Percentiles rank a stretch among this genome's conserved stretches.
Evolutionary conservation across 37 sponge, comb jelly and placozoan species (phyloP).

Genomic region (Crambe crambe): DNA sequence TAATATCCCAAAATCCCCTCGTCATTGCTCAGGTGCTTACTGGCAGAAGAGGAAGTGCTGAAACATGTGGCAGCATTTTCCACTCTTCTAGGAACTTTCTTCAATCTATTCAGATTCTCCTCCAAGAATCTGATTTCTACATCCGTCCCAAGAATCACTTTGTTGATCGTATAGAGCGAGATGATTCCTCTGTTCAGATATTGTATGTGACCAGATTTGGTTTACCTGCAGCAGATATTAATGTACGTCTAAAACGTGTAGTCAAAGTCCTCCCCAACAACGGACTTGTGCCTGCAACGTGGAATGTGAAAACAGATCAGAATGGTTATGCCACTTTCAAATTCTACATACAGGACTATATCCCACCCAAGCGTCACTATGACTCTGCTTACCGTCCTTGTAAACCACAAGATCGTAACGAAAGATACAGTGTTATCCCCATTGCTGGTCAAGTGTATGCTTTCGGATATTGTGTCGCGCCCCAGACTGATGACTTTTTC

Average conservation of each 20-base stretch:
- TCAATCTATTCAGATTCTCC: background rate
- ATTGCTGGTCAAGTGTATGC: conserved; percentile 63
- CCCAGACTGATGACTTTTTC: no score
- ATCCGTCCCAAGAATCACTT: conserved; percentile 29
- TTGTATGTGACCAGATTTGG: conserved; percentile 26
- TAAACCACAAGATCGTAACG: no score
- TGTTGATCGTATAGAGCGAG: conserved; percentile 6
- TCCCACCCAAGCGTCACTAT: background rate
- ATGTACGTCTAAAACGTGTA: no score
- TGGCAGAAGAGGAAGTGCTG: background rate
- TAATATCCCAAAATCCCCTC: background rate
- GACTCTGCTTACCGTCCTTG: background rate
- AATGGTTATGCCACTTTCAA: conserved; percentile 36
- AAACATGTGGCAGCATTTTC: background rate
- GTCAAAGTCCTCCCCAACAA: no score
- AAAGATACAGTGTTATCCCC: background rate
- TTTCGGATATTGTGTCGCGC: conserved; percentile 35
- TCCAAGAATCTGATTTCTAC: conserved; percentile 17
- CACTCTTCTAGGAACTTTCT: background rate
- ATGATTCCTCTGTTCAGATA: background rate
- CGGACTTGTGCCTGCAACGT: background rate
- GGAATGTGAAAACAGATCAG: background rate
- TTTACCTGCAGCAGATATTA: conserved; percentile 18
- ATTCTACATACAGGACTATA: background rate
- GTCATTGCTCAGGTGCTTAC: background rate